Evolutionary conservation across 1,140 invertebrate species (phyloP).

Genomic region (Phortica variegata): DNA sequence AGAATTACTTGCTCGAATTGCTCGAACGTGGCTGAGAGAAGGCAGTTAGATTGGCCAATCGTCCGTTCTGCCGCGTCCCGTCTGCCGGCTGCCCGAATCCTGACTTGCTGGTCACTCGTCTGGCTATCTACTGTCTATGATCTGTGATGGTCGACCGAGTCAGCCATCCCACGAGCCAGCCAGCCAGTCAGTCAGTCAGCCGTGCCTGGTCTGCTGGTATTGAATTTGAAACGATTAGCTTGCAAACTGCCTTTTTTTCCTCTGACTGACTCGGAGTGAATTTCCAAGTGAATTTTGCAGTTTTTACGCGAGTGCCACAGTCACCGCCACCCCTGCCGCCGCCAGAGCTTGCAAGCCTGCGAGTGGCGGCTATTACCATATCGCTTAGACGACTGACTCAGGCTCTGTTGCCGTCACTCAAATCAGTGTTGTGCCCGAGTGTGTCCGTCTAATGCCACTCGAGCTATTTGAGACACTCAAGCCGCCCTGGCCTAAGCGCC

Average conservation of each 20-base stretch:
- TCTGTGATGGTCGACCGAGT: slow-evolving; percentile 32
- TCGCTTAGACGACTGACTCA: slow-evolving; percentile 14
- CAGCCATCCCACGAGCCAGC: background rate
- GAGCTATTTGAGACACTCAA: slow-evolving; percentile 13
- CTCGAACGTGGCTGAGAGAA: slow-evolving; percentile 32
- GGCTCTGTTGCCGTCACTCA: background rate
- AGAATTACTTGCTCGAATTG: slow-evolving; percentile 51
- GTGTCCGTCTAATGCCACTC: slow-evolving; percentile 9
- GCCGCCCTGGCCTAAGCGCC: no score
- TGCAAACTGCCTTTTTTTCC: slow-evolving; percentile 5
- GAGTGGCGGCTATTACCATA: slow-evolving; percentile 25
- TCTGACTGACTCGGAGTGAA: slow-evolving; percentile 1
- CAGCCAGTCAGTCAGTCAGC: slow-evolving; percentile 44
- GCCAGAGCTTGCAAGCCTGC: slow-evolving; percentile 3
- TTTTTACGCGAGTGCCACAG: slow-evolving; percentile 50
- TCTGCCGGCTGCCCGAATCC: background rate
- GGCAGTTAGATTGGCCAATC: slow-evolving; percentile 17
- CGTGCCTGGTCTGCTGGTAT: slow-evolving; percentile 19
- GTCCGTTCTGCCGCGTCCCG: background rate
- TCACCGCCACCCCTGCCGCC: slow-evolving; percentile 6
- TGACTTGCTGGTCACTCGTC: slow-evolving; percentile 6
- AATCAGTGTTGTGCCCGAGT: slow-evolving; percentile 20
- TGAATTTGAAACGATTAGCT: slow-evolving; percentile 7
- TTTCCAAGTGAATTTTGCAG: slow-evolving; percentile 41
- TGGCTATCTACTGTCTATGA: slow-evolving; percentile 54